A percentile compares a stretch with the other conserved stretches of the same genome.
These are phyloP conservation scores for Neosalanx taihuensis DNA, from an alignment of 2,797 vertebrate species.

Conservation along the genomic window DNA sequence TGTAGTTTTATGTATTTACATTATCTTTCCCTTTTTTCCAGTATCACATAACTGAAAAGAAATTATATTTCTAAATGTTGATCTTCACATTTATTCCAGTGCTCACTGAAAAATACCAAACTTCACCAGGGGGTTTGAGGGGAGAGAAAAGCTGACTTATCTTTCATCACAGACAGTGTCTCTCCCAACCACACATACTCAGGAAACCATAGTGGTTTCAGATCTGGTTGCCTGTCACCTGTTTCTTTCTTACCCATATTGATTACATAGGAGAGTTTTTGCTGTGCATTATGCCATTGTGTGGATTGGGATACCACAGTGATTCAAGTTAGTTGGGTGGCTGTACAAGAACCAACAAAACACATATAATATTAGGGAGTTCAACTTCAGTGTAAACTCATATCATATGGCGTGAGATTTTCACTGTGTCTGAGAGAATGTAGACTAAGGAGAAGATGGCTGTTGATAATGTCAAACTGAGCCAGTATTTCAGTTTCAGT, in stretches of 20 bases:
- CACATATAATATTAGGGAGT: background rate
- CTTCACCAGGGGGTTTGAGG: background rate
- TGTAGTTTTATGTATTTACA: too few relatives aligned
- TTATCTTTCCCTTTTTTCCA: too few relatives aligned
- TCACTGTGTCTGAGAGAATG: too few relatives aligned
- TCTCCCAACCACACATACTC: slow-evolving; percentile 25
- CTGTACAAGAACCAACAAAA: slow-evolving; percentile 27
- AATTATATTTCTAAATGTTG: too few relatives aligned
- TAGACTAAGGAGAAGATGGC: too few relatives aligned
- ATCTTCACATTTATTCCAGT: too few relatives aligned
- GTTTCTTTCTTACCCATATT: slow-evolving; percentile 27
- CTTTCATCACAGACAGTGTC: background rate
- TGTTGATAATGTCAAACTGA: too few relatives aligned
- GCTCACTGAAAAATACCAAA: background rate
- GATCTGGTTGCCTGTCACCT: slow-evolving; percentile 26
- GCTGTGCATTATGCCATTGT: slow-evolving; percentile 30
- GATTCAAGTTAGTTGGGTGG: slow-evolving; percentile 3
- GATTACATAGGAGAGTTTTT: slow-evolving; percentile 44
- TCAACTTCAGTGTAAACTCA: too few relatives aligned
- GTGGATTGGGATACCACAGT: slow-evolving; percentile 31
- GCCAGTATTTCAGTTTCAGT: too few relatives aligned
- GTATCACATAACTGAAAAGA: too few relatives aligned
- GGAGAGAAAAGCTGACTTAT: background rate
- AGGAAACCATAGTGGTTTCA: slow-evolving; percentile 40
- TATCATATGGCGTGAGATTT: too few relatives aligned